These are phyloP conservation scores for Graptemys geographica DNA, from an alignment of 2,797 vertebrate species.

Conservation along the genomic window DNA sequence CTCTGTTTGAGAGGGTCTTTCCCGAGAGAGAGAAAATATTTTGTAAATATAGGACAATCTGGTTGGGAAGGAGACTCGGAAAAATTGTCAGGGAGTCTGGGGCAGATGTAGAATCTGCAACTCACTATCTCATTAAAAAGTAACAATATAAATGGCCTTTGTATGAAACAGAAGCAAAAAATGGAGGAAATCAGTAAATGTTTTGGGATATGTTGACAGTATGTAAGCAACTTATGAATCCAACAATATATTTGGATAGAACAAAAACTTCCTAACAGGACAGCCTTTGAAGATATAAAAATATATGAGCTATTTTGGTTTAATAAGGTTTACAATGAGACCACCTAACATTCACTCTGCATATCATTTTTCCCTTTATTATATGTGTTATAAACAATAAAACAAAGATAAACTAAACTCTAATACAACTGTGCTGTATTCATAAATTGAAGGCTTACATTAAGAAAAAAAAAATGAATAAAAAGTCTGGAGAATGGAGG, in stretches of 20 bases:
- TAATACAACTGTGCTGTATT: background rate
- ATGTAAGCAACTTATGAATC: background rate
- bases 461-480: background rate
- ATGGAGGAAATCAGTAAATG: fast-evolving
- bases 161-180: background rate
- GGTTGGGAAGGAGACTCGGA: background rate
- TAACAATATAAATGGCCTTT: fast-evolving
- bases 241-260: background rate
- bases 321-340: no score
- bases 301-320: no score
- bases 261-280: background rate
- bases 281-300: background rate
- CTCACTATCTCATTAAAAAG: background rate
- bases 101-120: background rate
- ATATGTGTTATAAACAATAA: background rate
- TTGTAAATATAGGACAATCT: background rate
- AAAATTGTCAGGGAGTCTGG: background rate
- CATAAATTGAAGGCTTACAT: background rate
- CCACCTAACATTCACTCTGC: no score
- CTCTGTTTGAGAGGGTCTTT: background rate
- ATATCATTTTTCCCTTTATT: background rate
- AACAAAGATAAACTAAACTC: background rate
- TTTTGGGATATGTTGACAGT: fast-evolving
- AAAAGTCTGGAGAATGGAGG: background rate
- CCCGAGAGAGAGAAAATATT: background rate